phyloP scores from a whole-genome alignment of 2,797 vertebrate genomes.

The Sebastes nivosus region DNA sequence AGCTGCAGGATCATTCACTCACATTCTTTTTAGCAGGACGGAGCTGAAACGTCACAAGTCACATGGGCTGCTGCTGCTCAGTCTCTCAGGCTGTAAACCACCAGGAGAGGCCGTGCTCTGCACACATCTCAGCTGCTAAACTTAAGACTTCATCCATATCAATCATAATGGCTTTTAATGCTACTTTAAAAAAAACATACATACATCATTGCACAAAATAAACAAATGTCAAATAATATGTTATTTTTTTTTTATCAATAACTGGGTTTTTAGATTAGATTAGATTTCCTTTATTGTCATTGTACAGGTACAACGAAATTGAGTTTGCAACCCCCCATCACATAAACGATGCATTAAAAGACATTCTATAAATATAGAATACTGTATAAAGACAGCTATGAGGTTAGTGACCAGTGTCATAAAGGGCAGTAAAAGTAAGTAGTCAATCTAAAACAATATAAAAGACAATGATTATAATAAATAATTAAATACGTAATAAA shows the following conservation, averaged over 20 bases:
- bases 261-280: neutral
- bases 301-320: no score
- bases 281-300: no score
- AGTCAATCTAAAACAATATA: no score
- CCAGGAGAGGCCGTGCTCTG: constrained; percentile 3
- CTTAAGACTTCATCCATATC: no score
- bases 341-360: no score
- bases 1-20: constrained; percentile 67
- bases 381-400: no score
- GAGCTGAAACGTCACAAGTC: constrained; percentile 75
- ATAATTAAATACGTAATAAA: no score
- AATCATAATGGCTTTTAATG: neutral
- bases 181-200: neutral
- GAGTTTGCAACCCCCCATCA: no score
- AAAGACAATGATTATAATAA: no score
- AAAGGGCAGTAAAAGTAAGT: no score
- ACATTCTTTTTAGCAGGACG: constrained; percentile 65
- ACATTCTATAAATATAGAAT: no score
- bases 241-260: neutral
- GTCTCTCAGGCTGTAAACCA: neutral
- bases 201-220: neutral
- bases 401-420: no score
- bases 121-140: neutral
- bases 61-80: constrained; percentile 64
- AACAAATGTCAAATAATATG: neutral